Evolutionary conservation across 2,113 vertebrate species (phyloP).

Genomic region (Silurus glanis): DNA sequence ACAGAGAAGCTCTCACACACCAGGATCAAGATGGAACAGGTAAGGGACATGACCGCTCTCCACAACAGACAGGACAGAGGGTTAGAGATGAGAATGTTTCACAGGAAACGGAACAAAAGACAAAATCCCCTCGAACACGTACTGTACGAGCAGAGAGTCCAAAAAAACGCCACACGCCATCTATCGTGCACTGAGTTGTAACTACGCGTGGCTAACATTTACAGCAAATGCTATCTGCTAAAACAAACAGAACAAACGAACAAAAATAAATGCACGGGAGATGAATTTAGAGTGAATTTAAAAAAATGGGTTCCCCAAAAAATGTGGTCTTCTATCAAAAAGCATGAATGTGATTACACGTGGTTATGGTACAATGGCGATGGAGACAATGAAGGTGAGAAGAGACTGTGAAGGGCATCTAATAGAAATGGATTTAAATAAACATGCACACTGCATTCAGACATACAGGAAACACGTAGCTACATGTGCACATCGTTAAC

Average conservation of each 20-base stretch:
- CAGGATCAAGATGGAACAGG: constrained; percentile 17
- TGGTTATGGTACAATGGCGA: constrained; percentile 21
- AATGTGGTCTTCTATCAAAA: not conserved
- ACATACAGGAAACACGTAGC: constrained; percentile 11
- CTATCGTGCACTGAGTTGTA: not conserved
- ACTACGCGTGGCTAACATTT: not conserved
- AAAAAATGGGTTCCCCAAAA: constrained; percentile 2
- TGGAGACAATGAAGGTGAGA: constrained; percentile 27
- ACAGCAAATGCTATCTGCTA: constrained; percentile 4
- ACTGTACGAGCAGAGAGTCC: not conserved
- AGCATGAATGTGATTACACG: constrained; percentile 20
- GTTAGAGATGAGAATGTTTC: constrained; percentile 63
- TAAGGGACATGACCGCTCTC: constrained; percentile 29
- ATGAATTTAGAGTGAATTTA: constrained; percentile 4
- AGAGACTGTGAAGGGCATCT: constrained; percentile 28
- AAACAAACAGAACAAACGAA: not conserved
- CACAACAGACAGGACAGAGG: constrained; percentile 59
- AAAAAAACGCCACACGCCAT: not conserved
- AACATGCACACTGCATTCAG: constrained; percentile 30
- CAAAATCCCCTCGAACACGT: not conserved
- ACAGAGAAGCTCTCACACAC: constrained; percentile 55
- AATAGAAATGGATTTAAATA: constrained; percentile 26
- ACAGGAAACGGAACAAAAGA: constrained; percentile 60
- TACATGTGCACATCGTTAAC: constrained; percentile 13
- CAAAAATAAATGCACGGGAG: not conserved